A percentile compares a stretch with the other conserved stretches of the same genome.
Evolutionary conservation across 2,888 invertebrate species (phyloP).

Genomic region (Drosophila mayaguana): DNA sequence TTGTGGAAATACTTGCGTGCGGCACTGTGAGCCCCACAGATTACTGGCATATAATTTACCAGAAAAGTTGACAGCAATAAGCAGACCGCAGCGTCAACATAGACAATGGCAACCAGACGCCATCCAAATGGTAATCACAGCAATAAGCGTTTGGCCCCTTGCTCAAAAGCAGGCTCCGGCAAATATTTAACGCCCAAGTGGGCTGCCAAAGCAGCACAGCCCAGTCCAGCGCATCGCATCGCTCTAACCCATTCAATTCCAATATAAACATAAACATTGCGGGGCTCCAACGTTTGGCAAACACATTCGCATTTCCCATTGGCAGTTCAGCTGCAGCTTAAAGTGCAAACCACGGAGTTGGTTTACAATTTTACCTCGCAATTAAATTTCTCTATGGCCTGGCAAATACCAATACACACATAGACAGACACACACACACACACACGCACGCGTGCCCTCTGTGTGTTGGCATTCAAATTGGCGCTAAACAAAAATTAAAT

Average conservation of each 20-base stretch:
- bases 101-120: constrained; percentile 22
- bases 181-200: constrained; percentile 54
- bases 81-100: constrained; percentile 26
- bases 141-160: constrained; percentile 28
- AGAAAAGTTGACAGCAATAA: constrained; percentile 20
- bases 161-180: constrained; percentile 32
- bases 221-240: too few relatives aligned
- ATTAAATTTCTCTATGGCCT: constrained; percentile 59
- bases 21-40: neutral
- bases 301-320: constrained; percentile 48
- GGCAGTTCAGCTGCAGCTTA: constrained; percentile 53
- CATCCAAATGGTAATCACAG: constrained; percentile 47
- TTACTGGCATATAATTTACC: constrained; percentile 16
- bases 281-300: constrained; percentile 37
- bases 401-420: constrained; percentile 17
- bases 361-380: constrained; percentile 70
- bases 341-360: constrained; percentile 52
- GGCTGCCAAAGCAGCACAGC: constrained; percentile 9
- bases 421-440: constrained; percentile 6
- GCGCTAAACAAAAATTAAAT: constrained; percentile 70
- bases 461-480: constrained; percentile 38
- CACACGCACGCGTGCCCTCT: constrained; percentile 11
- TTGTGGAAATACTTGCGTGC: neutral
- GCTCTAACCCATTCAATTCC: constrained; percentile 3
- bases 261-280: constrained; percentile 44